Conservation (phyloP, 2,888 invertebrate genomes). For the Aphidius colemani region DNA sequence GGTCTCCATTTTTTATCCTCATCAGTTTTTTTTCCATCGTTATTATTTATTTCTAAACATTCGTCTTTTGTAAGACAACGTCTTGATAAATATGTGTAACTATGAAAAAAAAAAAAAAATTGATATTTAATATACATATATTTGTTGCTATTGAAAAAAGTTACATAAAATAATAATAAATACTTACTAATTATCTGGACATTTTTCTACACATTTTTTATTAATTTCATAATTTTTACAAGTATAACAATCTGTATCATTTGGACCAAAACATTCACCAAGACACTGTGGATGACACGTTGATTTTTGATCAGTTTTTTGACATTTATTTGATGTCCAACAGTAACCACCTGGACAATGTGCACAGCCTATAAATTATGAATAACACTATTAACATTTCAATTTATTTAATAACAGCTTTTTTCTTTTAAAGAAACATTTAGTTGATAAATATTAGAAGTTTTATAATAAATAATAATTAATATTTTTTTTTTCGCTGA, state of each 20-base stretch:
- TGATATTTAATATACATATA: background rate
- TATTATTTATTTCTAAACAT: slow-evolving; percentile 63
- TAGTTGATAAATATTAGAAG: too few relatives aligned
- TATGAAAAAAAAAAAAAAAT: slow-evolving; percentile 40
- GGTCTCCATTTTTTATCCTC: slow-evolving; percentile 62
- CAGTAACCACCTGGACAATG: slow-evolving; percentile 63
- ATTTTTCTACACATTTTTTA: slow-evolving; percentile 66
- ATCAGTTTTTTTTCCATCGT: too few relatives aligned
- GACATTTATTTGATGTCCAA: slow-evolving; percentile 62
- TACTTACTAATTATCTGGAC: slow-evolving; percentile 70
- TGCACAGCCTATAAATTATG: slow-evolving; percentile 65
- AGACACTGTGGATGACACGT: slow-evolving; percentile 77
- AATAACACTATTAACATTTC: background rate
- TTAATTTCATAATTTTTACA: slow-evolving; percentile 67
- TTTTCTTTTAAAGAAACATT: too few relatives aligned
- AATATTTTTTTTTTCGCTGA: too few relatives aligned
- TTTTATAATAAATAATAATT: too few relatives aligned
- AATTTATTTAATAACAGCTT: too few relatives aligned
- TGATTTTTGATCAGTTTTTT: slow-evolving; percentile 59
- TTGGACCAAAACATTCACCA: slow-evolving; percentile 71
- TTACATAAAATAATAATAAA: too few relatives aligned
- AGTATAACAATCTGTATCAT: slow-evolving; percentile 67
- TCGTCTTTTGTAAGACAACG: slow-evolving; percentile 75
- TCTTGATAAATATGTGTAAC: slow-evolving; percentile 64
- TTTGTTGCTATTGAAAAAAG: slow-evolving; percentile 3